A percentile compares a stretch with the other conserved stretches of the same genome.
phyloP scores from a whole-genome alignment of 2,888 invertebrate species.

The Drosophila koepferae region DNA sequence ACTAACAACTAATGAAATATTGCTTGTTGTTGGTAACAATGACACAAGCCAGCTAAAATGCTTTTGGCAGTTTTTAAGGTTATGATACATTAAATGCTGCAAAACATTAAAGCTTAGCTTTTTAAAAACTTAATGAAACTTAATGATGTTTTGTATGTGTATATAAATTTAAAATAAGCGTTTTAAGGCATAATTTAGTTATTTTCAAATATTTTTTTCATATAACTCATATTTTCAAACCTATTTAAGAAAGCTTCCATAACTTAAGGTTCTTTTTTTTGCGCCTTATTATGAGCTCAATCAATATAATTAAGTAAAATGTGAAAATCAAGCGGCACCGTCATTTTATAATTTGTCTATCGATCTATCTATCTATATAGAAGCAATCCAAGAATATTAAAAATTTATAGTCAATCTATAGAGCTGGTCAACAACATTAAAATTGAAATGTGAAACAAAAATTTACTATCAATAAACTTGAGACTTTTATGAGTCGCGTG shows the following conservation, averaged over 20 bases:
- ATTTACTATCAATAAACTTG: not conserved
- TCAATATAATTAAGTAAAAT: not conserved
- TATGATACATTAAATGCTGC: no score
- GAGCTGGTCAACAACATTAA: not conserved
- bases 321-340: not conserved
- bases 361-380: no score
- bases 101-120: no score
- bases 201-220: not conserved
- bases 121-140: not conserved
- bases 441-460: not conserved
- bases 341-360: no score
- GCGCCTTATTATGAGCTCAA: constrained; percentile 9
- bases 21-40: not conserved
- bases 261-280: no score
- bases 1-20: not conserved
- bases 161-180: no score
- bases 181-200: not conserved
- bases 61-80: no score
- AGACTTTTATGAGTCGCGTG: not conserved
- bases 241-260: not conserved
- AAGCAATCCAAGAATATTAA: no score
- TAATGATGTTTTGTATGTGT: not conserved
- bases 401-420: not conserved
- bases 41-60: not conserved
- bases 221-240: not conserved